phyloP scores from a whole-genome alignment of 2,888 invertebrate species.

The Amphiduros pacificus region DNA sequence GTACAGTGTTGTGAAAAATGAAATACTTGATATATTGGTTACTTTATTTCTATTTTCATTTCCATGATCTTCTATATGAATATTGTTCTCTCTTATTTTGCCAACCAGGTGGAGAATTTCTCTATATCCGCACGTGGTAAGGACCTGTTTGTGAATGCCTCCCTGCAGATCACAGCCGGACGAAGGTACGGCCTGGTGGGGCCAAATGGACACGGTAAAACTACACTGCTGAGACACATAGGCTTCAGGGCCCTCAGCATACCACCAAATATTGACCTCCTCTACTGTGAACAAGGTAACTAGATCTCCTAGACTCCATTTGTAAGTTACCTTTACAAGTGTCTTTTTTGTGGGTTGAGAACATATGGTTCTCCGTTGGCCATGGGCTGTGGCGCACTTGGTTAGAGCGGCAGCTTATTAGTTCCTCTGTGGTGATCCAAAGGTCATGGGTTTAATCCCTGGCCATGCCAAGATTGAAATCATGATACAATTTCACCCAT shows the following conservation, averaged over 20 bases:
- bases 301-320: too few relatives aligned
- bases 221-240: conserved; percentile 91
- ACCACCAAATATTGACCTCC: conserved; percentile 92
- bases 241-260: conserved; percentile 88
- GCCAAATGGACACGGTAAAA: conserved; percentile 98
- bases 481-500: too few relatives aligned
- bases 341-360: too few relatives aligned
- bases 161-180: conserved; percentile 87
- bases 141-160: conserved; percentile 94
- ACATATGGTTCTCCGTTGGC: too few relatives aligned
- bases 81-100: not conserved
- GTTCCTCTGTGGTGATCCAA: too few relatives aligned
- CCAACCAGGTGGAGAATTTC: conserved; percentile 77
- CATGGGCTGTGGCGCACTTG: too few relatives aligned
- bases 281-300: conserved; percentile 85
- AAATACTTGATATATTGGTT: not conserved
- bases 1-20: not conserved
- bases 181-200: conserved; percentile 96
- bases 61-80: not conserved
- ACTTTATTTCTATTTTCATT: not conserved
- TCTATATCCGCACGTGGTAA: conserved; percentile 97
- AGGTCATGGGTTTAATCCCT: too few relatives aligned
- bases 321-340: too few relatives aligned
- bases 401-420: too few relatives aligned
- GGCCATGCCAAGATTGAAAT: too few relatives aligned